phyloP scores from a whole-genome alignment of 2,888 invertebrate species.

The Lasioglossum malachurum region DNA sequence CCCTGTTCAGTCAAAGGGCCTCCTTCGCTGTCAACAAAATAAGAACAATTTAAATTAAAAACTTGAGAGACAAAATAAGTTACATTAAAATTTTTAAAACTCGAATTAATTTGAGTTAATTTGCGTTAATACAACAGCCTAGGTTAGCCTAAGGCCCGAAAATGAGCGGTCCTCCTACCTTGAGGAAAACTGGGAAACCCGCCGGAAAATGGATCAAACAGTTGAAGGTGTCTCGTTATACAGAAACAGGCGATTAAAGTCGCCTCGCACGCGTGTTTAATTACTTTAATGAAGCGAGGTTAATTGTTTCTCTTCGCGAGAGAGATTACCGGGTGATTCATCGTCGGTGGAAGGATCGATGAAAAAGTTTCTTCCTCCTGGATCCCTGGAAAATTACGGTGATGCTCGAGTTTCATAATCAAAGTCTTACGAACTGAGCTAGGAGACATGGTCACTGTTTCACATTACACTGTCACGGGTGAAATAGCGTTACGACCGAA shows the following conservation, averaged over 20 bases:
- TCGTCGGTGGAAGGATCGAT: background rate
- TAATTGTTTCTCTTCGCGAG: constrained; percentile 21
- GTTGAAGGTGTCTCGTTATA: background rate
- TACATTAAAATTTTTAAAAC: no score
- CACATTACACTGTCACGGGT: constrained; percentile 1
- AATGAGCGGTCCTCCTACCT: background rate
- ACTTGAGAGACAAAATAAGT: no score
- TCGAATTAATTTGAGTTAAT: no score
- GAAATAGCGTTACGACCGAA: constrained; percentile 22
- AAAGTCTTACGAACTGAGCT: background rate
- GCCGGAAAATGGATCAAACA: background rate
- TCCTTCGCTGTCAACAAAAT: no score
- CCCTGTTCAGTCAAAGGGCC: no score
- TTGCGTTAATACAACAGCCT: no score
- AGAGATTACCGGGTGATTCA: constrained; percentile 7
- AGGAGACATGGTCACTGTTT: constrained; percentile 1
- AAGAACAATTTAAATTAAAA: no score
- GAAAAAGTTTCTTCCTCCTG: background rate
- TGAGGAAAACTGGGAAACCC: background rate
- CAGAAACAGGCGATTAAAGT: constrained; percentile 18
- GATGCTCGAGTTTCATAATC: constrained; percentile 20
- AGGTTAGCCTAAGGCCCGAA: no score
- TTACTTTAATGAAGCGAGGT: constrained; percentile 23
- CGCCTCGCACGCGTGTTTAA: background rate
- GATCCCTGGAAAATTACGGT: constrained; percentile 13